Conservation (phyloP, 2,888 invertebrate genomes). For the Seira musarum region DNA sequence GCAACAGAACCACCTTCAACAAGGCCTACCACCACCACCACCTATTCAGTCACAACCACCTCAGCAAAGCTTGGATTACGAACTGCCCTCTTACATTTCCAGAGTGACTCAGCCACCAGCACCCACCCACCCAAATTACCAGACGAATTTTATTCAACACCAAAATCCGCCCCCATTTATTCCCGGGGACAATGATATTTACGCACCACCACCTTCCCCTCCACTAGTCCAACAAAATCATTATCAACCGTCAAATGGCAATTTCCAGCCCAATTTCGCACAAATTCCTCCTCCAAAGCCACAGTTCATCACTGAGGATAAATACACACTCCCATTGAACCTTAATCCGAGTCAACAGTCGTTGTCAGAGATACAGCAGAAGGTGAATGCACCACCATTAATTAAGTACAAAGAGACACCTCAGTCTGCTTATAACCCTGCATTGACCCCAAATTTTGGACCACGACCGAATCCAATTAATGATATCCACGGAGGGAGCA, state of each 20-base stretch:
- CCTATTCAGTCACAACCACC: background rate
- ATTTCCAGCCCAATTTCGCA: background rate
- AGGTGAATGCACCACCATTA: constrained; percentile 20
- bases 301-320: constrained; percentile 33
- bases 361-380: constrained; percentile 45
- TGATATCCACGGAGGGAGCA: too few species aligned
- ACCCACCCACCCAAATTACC: background rate
- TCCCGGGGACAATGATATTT: background rate
- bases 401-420: constrained; percentile 49
- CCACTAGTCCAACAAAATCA: too few species aligned
- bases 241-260: background rate
- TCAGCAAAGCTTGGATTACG: background rate
- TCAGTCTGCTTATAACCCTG: constrained; percentile 32
- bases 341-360: constrained; percentile 50
- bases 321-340: constrained; percentile 47
- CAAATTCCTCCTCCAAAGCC: constrained; percentile 12
- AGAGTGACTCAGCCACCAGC: background rate
- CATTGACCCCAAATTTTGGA: too few species aligned
- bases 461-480: too few species aligned
- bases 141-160: background rate
- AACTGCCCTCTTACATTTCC: background rate
- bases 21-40: background rate
- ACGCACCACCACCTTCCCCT: too few species aligned
- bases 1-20: constrained; percentile 1
- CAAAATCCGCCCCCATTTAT: background rate